A percentile compares a stretch with the other conserved stretches of the same genome.
These are phyloP conservation scores for Eudasyphora cyanicolor DNA, from an alignment of 2,888 invertebrate genomes.

Conservation along the genomic window DNA sequence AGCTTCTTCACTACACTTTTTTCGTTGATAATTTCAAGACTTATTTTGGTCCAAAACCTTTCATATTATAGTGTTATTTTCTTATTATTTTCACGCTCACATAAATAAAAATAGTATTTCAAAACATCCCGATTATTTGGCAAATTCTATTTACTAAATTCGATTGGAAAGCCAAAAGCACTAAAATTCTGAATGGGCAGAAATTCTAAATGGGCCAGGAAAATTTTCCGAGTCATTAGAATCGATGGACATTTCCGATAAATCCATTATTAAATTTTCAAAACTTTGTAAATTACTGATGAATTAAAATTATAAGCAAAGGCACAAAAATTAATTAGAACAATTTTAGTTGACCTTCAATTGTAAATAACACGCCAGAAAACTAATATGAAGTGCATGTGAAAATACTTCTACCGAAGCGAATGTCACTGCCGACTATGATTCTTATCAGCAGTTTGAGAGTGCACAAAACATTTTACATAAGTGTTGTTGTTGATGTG, in stretches of 20 bases:
- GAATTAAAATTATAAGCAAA: too few species aligned
- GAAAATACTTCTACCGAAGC: conserved; percentile 28
- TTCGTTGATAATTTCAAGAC: not conserved
- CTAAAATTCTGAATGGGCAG: conserved; percentile 4
- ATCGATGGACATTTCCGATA: not conserved
- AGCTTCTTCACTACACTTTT: not conserved
- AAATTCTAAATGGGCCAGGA: too few species aligned
- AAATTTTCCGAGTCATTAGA: not conserved
- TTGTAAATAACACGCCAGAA: too few species aligned
- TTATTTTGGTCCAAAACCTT: not conserved
- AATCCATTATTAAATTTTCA: too few species aligned
- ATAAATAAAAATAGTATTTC: conserved; percentile 8
- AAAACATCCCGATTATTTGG: not conserved
- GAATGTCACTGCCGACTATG: not conserved
- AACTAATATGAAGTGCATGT: conserved; percentile 39
- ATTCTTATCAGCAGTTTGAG: too few species aligned
- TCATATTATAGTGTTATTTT: not conserved
- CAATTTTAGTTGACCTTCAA: conserved; percentile 26
- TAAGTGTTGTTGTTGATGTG: too few species aligned
- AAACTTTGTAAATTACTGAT: too few species aligned
- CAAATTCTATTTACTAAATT: not conserved
- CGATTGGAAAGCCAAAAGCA: too few species aligned
- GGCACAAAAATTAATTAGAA: conserved; percentile 32
- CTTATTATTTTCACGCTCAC: not conserved
- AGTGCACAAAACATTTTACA: too few species aligned